A percentile compares a stretch with the other conserved stretches of the same genome.
Evolutionary conservation across 2,888 invertebrate species (phyloP).

Genomic region (Theretra japonica): DNA sequence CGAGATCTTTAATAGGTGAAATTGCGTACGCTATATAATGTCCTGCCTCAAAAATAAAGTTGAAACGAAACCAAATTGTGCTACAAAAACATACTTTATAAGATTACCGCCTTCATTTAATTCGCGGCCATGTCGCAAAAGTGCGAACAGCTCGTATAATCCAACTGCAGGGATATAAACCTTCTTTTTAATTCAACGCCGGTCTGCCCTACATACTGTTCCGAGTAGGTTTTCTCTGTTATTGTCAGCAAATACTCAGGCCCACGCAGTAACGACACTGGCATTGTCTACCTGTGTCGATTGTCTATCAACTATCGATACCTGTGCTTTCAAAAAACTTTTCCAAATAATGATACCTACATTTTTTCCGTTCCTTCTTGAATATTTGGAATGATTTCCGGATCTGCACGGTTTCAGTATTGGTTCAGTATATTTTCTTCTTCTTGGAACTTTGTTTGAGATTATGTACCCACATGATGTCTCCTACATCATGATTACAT

Average conservation of each 20-base stretch:
- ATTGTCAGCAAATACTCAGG: constrained; percentile 21
- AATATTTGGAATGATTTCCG: background rate
- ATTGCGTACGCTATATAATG: no score
- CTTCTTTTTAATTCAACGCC: constrained; percentile 21
- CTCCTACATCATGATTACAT: no score
- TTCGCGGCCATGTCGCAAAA: constrained; percentile 12
- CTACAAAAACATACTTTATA: background rate
- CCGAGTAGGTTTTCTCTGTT: background rate
- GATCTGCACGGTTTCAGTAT: no score
- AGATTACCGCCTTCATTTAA: background rate
- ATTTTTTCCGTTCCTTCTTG: background rate
- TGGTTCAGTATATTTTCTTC: no score
- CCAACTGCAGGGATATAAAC: constrained; percentile 18
- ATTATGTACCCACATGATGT: no score
- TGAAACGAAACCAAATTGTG: background rate
- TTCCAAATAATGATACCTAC: background rate
- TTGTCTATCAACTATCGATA: background rate
- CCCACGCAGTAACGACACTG: background rate
- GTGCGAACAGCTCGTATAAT: constrained; percentile 24
- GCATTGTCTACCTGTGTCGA: background rate
- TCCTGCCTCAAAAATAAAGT: background rate
- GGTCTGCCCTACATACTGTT: constrained; percentile 21
- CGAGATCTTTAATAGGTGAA: no score
- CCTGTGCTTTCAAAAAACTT: constrained; percentile 3
- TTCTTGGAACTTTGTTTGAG: no score